phyloP scores from a whole-genome alignment of 2,797 vertebrate genomes.

The Toxotes lorentzi region DNA sequence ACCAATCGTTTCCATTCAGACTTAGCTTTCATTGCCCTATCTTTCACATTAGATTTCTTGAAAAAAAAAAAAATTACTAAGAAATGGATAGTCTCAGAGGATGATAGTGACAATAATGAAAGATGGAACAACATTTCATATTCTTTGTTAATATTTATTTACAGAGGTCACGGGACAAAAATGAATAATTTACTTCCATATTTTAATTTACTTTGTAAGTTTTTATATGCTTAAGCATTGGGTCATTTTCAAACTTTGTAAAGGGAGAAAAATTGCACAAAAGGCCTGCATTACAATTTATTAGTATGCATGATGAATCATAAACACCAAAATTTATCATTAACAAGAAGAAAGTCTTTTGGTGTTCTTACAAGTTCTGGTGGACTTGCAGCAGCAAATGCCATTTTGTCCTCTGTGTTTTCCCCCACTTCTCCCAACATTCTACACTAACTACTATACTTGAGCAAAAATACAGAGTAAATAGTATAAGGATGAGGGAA shows the following conservation, averaged over 20 bases:
- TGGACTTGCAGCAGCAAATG: neutral
- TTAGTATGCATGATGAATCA: neutral
- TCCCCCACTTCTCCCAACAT: neutral
- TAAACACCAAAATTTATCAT: neutral
- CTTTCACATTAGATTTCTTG: neutral
- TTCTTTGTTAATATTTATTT: neutral
- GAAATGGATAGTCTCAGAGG: neutral
- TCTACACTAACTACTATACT: neutral
- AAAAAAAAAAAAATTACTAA: neutral
- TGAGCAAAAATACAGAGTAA: conserved; percentile 18
- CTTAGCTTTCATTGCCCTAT: no score
- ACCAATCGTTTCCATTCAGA: no score
- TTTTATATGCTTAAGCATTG: neutral
- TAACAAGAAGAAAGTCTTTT: neutral
- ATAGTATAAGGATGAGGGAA: neutral
- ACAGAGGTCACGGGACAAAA: neutral
- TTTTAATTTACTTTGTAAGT: no score
- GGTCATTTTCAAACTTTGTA: neutral
- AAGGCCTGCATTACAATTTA: neutral
- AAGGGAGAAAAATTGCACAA: neutral
- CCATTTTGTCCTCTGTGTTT: conserved; percentile 1
- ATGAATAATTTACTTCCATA: neutral
- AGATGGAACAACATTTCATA: no score
- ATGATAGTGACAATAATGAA: no score
- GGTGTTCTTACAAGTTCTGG: neutral